Evolutionary conservation across 1,140 invertebrate species (phyloP).

Genomic region (Holcopasites calliopsidis): DNA sequence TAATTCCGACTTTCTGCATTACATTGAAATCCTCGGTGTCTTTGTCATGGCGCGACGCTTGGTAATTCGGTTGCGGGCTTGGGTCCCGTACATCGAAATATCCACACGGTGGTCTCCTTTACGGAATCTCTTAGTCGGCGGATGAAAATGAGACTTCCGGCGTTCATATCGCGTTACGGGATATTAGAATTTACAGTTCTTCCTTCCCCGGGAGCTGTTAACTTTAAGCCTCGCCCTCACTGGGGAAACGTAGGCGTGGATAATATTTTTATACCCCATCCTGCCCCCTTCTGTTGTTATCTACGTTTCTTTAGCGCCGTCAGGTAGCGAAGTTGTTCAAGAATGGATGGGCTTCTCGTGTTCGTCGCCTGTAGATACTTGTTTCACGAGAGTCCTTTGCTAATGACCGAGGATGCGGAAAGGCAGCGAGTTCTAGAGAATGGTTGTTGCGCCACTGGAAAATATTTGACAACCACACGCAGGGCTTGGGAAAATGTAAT

Average conservation of each 20-base stretch:
- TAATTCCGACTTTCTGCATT: background rate
- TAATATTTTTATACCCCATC: background rate
- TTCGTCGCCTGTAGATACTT: background rate
- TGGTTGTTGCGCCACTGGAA: background rate
- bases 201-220: background rate
- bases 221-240: background rate
- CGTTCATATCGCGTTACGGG: background rate
- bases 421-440: background rate
- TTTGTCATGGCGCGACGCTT: background rate
- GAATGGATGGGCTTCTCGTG: background rate
- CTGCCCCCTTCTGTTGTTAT: background rate
- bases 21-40: background rate
- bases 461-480: background rate
- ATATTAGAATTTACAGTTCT: background rate
- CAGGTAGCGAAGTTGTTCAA: too few species aligned
- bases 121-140: background rate
- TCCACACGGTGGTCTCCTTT: too few species aligned
- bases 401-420: background rate
- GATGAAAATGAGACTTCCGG: background rate
- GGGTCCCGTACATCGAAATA: background rate
- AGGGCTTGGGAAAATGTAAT: background rate
- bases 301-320: background rate
- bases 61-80: background rate
- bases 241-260: background rate
- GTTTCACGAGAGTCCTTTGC: background rate